A percentile compares a stretch with the other conserved stretches of the same genome.
Evolutionary conservation across 64 coral and sea anemone genomes (phyloP).

Genomic region (Montipora cactus): DNA sequence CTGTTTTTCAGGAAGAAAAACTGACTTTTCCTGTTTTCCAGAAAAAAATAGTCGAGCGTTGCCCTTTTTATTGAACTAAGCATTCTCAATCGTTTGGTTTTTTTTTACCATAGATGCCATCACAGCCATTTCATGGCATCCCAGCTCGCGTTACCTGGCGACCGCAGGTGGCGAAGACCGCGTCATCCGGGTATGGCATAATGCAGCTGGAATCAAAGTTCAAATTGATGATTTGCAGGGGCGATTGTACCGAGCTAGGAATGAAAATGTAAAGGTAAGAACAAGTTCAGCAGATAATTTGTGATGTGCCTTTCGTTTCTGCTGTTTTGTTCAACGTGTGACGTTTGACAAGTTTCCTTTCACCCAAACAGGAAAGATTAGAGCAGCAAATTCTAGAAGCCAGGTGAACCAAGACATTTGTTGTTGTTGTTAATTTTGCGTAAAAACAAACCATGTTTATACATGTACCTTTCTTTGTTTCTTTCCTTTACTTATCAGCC

Average conservation of each 20-base stretch:
- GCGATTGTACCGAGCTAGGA: slow-evolving; percentile 79
- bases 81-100: background rate
- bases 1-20: too few relatives aligned
- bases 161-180: slow-evolving; percentile 92
- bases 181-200: slow-evolving; percentile 98
- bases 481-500: too few relatives aligned
- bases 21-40: too few relatives aligned
- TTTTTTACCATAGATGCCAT: slow-evolving; percentile 69
- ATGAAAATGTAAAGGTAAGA: slow-evolving; percentile 91
- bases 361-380: slow-evolving; percentile 62
- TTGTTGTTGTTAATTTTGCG: too few relatives aligned
- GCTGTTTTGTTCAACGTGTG: background rate
- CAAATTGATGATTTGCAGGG: slow-evolving; percentile 94
- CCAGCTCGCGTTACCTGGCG: slow-evolving; percentile 92
- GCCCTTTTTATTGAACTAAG: background rate
- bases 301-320: background rate
- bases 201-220: slow-evolving; percentile 95
- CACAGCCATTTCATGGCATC: slow-evolving; percentile 96
- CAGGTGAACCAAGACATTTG: slow-evolving; percentile 33
- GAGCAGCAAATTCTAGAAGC: slow-evolving; percentile 91
- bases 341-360: background rate
- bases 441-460: too few relatives aligned
- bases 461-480: too few relatives aligned
- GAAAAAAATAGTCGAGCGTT: too few relatives aligned
- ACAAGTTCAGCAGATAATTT: too few relatives aligned